These are phyloP conservation scores for Euzophera pinguis DNA, from an alignment of 2,888 invertebrate genomes.

Conservation along the genomic window DNA sequence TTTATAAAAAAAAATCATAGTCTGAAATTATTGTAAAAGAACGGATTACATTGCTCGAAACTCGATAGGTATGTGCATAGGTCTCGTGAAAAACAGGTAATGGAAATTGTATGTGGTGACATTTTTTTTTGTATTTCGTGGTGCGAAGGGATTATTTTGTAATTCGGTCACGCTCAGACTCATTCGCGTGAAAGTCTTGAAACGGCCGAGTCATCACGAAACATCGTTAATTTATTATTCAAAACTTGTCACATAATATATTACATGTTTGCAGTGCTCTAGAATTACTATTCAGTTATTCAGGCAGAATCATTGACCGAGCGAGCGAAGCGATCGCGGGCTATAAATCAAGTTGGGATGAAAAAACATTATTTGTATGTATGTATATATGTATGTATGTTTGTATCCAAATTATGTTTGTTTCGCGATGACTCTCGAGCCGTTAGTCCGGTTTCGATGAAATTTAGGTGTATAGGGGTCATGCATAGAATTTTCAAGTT, in stretches of 20 bases:
- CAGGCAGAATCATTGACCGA: too few species aligned
- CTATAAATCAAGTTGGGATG: too few species aligned
- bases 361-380: too few species aligned
- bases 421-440: too few species aligned
- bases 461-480: too few species aligned
- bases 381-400: too few species aligned
- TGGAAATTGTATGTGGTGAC: neutral
- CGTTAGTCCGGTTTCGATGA: too few species aligned
- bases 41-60: neutral
- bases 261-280: too few species aligned
- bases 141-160: slow-evolving; percentile 1
- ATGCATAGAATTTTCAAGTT: too few species aligned
- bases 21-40: neutral
- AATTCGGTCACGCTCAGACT: slow-evolving; percentile 14
- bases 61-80: neutral
- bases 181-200: slow-evolving; percentile 6
- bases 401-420: too few species aligned
- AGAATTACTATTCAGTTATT: too few species aligned
- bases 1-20: neutral
- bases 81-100: neutral
- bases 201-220: slow-evolving; percentile 14
- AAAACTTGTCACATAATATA: slow-evolving; percentile 9
- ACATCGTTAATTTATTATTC: slow-evolving; percentile 13
- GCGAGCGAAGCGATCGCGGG: too few species aligned
- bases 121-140: neutral